phyloP scores from a whole-genome alignment of 2,797 vertebrate genomes.

The Loriculus beryllinus region DNA sequence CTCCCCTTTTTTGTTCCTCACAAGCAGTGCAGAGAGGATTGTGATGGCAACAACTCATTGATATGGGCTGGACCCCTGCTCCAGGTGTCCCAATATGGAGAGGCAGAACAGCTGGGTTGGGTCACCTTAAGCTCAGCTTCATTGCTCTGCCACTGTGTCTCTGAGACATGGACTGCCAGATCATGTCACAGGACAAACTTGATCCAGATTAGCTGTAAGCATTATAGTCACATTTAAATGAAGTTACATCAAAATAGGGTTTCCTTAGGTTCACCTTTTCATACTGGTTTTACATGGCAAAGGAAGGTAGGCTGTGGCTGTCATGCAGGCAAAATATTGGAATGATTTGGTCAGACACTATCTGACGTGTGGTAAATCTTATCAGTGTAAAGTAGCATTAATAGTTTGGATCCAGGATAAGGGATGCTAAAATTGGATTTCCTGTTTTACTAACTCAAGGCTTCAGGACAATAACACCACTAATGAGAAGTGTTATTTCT shows the following conservation, averaged over 20 bases:
- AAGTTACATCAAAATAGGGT: neutral
- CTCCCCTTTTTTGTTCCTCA: neutral
- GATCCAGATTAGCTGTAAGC: neutral
- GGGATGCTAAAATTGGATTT: neutral
- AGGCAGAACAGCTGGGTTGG: neutral
- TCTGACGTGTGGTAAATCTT: neutral
- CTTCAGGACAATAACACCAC: neutral
- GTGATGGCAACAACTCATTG: neutral
- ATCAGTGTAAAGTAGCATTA: neutral
- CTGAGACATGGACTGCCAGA: neutral
- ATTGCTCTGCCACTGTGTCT: too few relatives aligned
- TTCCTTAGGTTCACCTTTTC: neutral
- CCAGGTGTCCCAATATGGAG: neutral
- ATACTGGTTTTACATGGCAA: neutral
- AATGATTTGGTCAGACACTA: neutral
- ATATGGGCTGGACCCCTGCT: neutral
- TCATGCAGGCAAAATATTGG: neutral
- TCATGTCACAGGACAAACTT: rapidly evolving
- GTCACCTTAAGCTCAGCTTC: neutral
- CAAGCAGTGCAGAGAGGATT: neutral
- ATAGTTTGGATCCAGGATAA: neutral
- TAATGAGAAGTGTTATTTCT: neutral
- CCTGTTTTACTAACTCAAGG: neutral
- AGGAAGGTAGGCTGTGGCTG: neutral
- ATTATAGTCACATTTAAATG: neutral